Base-by-base conservation (phyloP, 1,140 invertebrate species). In the Drosophila pandora region DNA sequence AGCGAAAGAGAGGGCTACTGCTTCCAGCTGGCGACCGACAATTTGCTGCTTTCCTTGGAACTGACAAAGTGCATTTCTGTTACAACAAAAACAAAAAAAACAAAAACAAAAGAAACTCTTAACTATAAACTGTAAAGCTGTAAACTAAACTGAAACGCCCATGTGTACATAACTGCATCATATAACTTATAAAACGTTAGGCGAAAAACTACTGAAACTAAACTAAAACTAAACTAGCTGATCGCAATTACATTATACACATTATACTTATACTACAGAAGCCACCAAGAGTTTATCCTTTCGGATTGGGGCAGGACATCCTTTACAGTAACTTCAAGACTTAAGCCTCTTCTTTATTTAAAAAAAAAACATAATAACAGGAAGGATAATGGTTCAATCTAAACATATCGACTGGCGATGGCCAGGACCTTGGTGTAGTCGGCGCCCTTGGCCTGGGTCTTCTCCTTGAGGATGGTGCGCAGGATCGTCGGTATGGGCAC, bases 341-440 rank as follows among this genome's bases (percentile, higher is more conserved):
- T n/a, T 1, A 2, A 4, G 34, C 12, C 34, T 37, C 32, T 10
- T 34, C 3, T 34, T 34, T 34, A 12, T 37, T 37, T n/a, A 12
- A 12, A 37, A 32, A 10, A 37, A 34, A 34, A 34, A 34, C 9
- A 10, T 12, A 12, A 68, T 52, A 70, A 68, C 39, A 55, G 23
- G 34, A 25, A 17, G 49, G n/a, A 39, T 17, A 6, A 37, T 12
- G 3, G 21, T 30, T 8, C 12, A 28, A 22, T n/a, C 60, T 94
- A 99, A 62, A 99, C 95, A 95, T 98, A 99, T 94, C 94, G 96
- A 45, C 97, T 96, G 25, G 98, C 97, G 74, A 99, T 96, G 9
- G 97, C 95, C 74, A 99, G 92, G 37, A 99, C 91, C 93, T 99
- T 99, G 0, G 98, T 97, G 90, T 99, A 98, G 92, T 99, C 97